Evolutionary conservation across 2,797 vertebrate species (phyloP).

Genomic region (Sebastiscus tertius): DNA sequence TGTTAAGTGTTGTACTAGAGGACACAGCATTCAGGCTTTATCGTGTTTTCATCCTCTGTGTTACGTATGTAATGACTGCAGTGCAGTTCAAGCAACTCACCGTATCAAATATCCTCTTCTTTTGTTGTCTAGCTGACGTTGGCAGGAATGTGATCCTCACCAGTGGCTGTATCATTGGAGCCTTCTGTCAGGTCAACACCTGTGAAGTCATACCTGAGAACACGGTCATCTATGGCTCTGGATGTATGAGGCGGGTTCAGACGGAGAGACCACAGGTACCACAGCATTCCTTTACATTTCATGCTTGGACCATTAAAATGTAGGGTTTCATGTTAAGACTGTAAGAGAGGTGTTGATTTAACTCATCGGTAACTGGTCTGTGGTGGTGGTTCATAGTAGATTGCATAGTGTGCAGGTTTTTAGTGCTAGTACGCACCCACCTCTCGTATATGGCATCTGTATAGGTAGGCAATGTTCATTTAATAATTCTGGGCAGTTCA

Average conservation of each 20-base stretch:
- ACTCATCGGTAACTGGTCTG: neutral
- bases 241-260: slow-evolving; percentile 94
- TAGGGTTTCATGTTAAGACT: neutral
- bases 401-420: neutral
- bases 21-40: neutral
- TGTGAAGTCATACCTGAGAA: slow-evolving; percentile 97
- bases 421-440: too few relatives aligned
- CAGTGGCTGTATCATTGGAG: slow-evolving; percentile 95
- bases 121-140: slow-evolving; percentile 80
- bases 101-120: neutral
- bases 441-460: too few relatives aligned
- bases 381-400: neutral
- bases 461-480: too few relatives aligned
- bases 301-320: neutral
- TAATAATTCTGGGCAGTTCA: neutral
- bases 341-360: neutral
- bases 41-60: neutral
- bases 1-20: neutral
- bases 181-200: slow-evolving; percentile 94
- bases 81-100: neutral
- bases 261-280: slow-evolving; percentile 95
- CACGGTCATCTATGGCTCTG: slow-evolving; percentile 93
- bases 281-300: neutral
- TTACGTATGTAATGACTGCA: neutral
- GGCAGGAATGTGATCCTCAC: slow-evolving; percentile 95